phyloP scores from a whole-genome alignment of 2,888 invertebrate genomes.

The Aplocera efformata region DNA sequence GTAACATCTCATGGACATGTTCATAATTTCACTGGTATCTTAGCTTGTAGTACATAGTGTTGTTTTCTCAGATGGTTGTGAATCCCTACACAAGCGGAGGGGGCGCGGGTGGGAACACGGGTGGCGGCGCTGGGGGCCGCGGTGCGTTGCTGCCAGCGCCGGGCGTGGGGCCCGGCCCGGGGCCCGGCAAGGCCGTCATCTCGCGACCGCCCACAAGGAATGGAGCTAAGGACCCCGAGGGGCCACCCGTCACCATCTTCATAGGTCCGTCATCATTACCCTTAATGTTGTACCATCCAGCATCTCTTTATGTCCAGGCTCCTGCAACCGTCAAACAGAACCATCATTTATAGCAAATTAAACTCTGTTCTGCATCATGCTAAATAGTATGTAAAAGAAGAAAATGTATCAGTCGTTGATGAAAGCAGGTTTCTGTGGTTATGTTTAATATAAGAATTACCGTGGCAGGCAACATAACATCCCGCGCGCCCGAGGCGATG shows the following conservation, averaged over 20 bases:
- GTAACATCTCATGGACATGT: too few species aligned
- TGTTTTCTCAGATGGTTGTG: conserved; percentile 61
- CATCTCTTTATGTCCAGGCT: too few species aligned
- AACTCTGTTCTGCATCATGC: too few species aligned
- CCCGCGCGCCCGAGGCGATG: conserved; percentile 96
- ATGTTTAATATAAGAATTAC: conserved; percentile 8
- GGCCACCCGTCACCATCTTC: conserved; percentile 97
- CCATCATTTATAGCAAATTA: too few species aligned
- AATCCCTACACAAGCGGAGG: conserved; percentile 52
- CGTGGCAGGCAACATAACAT: conserved; percentile 82
- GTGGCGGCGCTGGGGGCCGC: conserved; percentile 38
- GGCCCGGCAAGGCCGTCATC: conserved; percentile 47
- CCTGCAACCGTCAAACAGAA: too few species aligned
- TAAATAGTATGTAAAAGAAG: too few species aligned
- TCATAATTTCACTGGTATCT: neutral
- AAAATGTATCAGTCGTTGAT: too few species aligned
- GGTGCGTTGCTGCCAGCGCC: conserved; percentile 48
- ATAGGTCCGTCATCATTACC: conserved; percentile 80
- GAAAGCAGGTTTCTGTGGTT: conserved; percentile 15
- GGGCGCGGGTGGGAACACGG: conserved; percentile 23
- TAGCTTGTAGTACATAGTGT: neutral
- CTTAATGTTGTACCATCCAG: too few species aligned
- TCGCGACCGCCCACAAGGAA: conserved; percentile 56
- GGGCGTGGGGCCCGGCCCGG: too few species aligned
- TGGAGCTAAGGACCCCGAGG: conserved; percentile 76